Evolutionary conservation across 37 sponge, comb jelly and placozoan species (phyloP), one percentile per base, ranked within the genome.

Genomic region (Ianthella basta): DNA sequence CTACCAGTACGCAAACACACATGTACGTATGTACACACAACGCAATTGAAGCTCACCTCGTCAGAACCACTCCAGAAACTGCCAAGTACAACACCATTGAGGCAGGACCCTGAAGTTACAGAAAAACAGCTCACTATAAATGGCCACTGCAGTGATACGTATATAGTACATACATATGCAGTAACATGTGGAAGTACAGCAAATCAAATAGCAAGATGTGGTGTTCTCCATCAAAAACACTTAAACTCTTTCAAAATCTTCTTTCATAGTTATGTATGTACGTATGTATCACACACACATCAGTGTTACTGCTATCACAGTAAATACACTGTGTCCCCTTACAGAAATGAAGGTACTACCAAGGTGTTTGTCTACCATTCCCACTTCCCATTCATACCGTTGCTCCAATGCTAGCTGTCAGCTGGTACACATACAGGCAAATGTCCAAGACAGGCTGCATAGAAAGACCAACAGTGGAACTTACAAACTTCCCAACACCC

Each of bases 51-150:
- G 69, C 87, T 37, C 68, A 94, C 95, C 86, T 91, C 1, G 96
- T 95, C 37, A 95, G 77, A 20, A 95, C 74, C 37, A 90, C 15
- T 53, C 96, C 96, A 25, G 96, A 95, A 15, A 95, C 14, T 18
- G 87, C 89, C 30, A 95, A 91, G 36, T 95, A 95, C 0, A 29
- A 78, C 61, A 95, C 80, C 96, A 95, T 95, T 27, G 82, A 75
- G 15, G 83, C 15, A 5, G 96, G 96, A 12, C 96, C 96, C 85
- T 92, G 81, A 39, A 54, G 36, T 40, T 10, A 53, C 27, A 25
- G 5, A 40, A 27, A 16, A 5, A 80, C 38, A 34, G 36, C 55
- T 23, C 55, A 8, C 55, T 27, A 19, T n/a, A 55, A 79, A 79
- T n/a, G 39, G 2, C 37, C 33, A 70, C 29, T 44, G 8, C 3